A percentile compares a stretch with the other conserved stretches of the same genome.
Evolutionary conservation across 2,888 invertebrate genomes (phyloP).

Genomic region (Endotricha flammealis): DNA sequence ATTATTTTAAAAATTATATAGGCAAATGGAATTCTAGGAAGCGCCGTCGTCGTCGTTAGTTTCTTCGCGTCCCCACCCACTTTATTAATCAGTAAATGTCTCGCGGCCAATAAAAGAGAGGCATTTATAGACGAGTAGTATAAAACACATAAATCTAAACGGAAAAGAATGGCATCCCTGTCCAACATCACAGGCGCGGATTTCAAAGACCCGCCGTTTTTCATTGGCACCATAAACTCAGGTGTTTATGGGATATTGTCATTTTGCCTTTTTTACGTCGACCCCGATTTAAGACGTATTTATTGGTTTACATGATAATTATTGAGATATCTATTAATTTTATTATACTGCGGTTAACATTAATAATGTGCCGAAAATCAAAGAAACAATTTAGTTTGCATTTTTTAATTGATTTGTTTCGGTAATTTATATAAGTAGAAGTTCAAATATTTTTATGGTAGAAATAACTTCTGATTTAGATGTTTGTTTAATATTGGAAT

Average conservation of each 20-base stretch:
- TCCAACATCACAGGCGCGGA: conserved; percentile 66
- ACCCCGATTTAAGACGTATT: conserved; percentile 4
- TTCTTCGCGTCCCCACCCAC: conserved; percentile 67
- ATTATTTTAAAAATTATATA: conserved; percentile 21
- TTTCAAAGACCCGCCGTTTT: conserved; percentile 69
- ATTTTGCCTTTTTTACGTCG: conserved; percentile 30
- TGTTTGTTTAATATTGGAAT: no score
- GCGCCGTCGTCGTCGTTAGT: conserved; percentile 45
- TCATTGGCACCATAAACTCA: conserved; percentile 62
- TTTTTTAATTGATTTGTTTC: no score
- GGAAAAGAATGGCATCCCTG: conserved; percentile 61
- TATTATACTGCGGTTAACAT: no score
- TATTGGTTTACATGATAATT: background rate
- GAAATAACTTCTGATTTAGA: no score
- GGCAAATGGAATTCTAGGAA: conserved; percentile 68
- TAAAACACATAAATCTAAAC: conserved; percentile 66
- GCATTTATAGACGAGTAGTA: conserved; percentile 69
- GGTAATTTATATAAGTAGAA: no score
- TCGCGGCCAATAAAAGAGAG: conserved; percentile 66
- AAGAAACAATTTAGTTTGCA: no score
- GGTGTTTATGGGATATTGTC: conserved; percentile 64
- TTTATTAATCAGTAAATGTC: conserved; percentile 75
- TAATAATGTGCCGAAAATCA: background rate
- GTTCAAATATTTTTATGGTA: no score
- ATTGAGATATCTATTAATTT: conserved; percentile 3